Base-by-base conservation (phyloP, 2,888 invertebrate species). In the Taenaris catops region DNA sequence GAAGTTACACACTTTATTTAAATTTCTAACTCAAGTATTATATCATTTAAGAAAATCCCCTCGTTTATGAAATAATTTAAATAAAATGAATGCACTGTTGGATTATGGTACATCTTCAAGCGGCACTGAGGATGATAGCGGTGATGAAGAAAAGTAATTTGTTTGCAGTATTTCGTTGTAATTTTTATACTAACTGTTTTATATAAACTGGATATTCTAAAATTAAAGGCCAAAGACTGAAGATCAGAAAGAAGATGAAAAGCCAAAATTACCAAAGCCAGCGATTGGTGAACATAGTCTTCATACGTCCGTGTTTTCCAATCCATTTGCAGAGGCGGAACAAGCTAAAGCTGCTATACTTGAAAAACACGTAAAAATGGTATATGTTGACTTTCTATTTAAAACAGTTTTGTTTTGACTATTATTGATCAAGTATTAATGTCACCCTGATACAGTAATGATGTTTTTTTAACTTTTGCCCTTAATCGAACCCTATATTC, bases 311-410 rank as follows among this genome's bases (percentile, higher is more conserved):
- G 96, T 97, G 2, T 96, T 96, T 65, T 91, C 91, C 17, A 97
- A 96, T 86, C 96, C 95, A 4, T 97, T 94, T 64, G 91, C 91
- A 10, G 93, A 94, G 67, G 96, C 94, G 0, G 96, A 96, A 69
- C 90, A 92, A 60, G 94, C 94, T 1, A 95, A 96, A 67, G 92
- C 93, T 38, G 94, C 95, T 6, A 92, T 96, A 37, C 79, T 97
- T 24, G 96, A 97, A 59, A 95, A 95, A 58, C 97, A 97, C 69
- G 96, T 97, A 0, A 96, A 96, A 89, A 95, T 97, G 95, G 96
- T 94, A 55, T 89, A 87, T 74, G 87, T 87, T 84, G 83, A 86
- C 74, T 81, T 81, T 67, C 80, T 69, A 68, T 70, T 61, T 46
- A 14, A 34, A 29, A n/a, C n/a, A n/a, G n/a, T n/a, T n/a, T n/a